Base-by-base conservation (phyloP, 2,113 vertebrate genomes). In the Cynoglossus semilaevis region DNA sequence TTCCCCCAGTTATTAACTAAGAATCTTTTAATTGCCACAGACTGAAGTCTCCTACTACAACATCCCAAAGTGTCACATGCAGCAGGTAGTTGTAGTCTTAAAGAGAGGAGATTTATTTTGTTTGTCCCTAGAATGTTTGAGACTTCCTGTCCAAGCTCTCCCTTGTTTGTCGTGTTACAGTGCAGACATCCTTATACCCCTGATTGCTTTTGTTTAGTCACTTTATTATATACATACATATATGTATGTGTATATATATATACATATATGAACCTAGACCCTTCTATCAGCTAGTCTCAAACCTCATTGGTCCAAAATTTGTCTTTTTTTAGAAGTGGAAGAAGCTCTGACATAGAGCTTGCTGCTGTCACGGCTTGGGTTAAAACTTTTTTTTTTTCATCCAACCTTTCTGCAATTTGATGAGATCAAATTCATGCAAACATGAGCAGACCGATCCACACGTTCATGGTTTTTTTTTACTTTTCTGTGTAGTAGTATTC, bases 151-250 rank as follows among this genome's bases (percentile, higher is more conserved):
- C 79, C 86, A 80, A 72, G 82, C 76, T 36, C 15, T 71, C 82
- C 72, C 80, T 77, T 89, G 71, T 78, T 74, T 81, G 64, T 90
- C 74, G 85, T 46, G 48, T 85, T 41, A 85, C 85, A 85, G 86
- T 80, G 88, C 90, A 89, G 90, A 89, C 91, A 70, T 84, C 87
- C 85, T 83, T 89, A 75, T 91, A 89, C 82, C 77, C 63, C 83
- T 47, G 91, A 92, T 92, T 92, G 90, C 92, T 92, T 88, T 82
- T 91, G 90, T 94, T 92, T 94, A 94, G 93, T 91, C 96, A 96
- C 94, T 95, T 94, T 95, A 93, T 91, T 88, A 88, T 89, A 29
- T 29, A 29, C 6, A 29, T 29, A 29, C 6, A 29, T 29, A 29
- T 29, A 29, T 40, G 85, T 82, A 75, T 87, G 45, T n/a, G n/a